Conservation (phyloP, 2,888 invertebrate genomes). For the Sinelater perroti region DNA sequence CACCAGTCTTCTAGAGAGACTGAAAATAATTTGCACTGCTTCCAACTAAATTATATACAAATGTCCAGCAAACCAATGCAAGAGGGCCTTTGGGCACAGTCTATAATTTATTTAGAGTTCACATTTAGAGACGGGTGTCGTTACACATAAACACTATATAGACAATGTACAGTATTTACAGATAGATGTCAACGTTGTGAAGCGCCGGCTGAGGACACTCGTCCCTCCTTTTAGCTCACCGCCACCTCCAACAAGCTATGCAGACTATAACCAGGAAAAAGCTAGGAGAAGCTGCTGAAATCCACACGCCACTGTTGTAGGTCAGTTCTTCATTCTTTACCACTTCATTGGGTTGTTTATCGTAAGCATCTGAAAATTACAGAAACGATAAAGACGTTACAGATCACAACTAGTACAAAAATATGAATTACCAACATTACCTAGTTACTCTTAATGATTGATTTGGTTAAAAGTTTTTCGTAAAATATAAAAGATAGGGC, state of each 20-base stretch:
- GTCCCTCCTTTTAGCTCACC: conserved; percentile 51
- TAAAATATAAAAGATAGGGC: no score
- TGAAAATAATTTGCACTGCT: conserved; percentile 28
- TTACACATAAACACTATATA: conserved; percentile 29
- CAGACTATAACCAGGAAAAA: conserved; percentile 49
- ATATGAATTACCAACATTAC: no score
- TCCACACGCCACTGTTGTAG: conserved; percentile 65
- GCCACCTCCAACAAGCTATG: conserved; percentile 52
- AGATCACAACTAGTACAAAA: no score
- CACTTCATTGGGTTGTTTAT: conserved; percentile 88
- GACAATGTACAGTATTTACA: conserved; percentile 46
- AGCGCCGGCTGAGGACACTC: conserved; percentile 26
- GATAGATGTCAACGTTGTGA: conserved; percentile 40
- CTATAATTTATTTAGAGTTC: conserved; percentile 32
- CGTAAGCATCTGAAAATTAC: conserved; percentile 76
- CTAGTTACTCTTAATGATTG: no score
- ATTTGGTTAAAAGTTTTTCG: no score
- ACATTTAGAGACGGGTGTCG: conserved; percentile 27
- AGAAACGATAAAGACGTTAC: no score
- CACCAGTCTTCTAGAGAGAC: conserved; percentile 34
- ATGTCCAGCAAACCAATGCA: conserved; percentile 7
- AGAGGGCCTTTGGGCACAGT: conserved; percentile 23
- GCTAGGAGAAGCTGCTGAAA: conserved; percentile 50
- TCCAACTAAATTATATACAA: conserved; percentile 29
- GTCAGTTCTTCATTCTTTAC: conserved; percentile 90